Evolutionary conservation across 2,797 vertebrate genomes (phyloP).

Genomic region (Scomberomorus guttatus): DNA sequence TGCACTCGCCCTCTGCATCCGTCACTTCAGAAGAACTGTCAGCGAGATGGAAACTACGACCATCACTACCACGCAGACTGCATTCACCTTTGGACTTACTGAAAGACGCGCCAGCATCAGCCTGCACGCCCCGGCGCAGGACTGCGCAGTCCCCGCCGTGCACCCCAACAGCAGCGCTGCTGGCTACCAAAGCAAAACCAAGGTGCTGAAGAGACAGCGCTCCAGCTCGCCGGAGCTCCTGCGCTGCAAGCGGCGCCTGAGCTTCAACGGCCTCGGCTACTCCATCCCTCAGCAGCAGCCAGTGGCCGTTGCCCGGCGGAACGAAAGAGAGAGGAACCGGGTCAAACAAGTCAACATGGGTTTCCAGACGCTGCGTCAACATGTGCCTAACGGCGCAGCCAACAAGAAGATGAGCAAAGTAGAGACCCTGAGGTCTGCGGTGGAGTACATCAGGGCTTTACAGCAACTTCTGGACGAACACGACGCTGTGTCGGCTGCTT

Average conservation of each 20-base stretch:
- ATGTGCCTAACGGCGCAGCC: slow-evolving; percentile 93
- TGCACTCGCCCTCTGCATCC: slow-evolving; percentile 47
- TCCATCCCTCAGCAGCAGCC: slow-evolving; percentile 86
- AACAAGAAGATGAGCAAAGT: slow-evolving; percentile 99
- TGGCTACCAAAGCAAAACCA: slow-evolving; percentile 77
- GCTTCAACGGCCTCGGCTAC: slow-evolving; percentile 87
- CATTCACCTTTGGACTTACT: slow-evolving; percentile 82
- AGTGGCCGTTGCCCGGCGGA: slow-evolving; percentile 92
- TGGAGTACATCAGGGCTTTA: slow-evolving; percentile 95
- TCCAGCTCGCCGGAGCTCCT: slow-evolving; percentile 91
- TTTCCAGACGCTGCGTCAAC: slow-evolving; percentile 95
- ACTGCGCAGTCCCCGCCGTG: slow-evolving; percentile 63
- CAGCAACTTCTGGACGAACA: slow-evolving; percentile 94
- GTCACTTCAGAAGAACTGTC: slow-evolving; percentile 50
- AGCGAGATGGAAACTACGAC: slow-evolving; percentile 81
- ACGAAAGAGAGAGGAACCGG: slow-evolving; percentile 95
- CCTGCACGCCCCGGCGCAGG: slow-evolving; percentile 79
- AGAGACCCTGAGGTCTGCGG: slow-evolving; percentile 96
- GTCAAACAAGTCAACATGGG: slow-evolving; percentile 97
- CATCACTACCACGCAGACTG: slow-evolving; percentile 80
- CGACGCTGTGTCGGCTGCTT: slow-evolving; percentile 88
- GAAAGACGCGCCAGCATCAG: slow-evolving; percentile 74
- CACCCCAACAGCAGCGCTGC: slow-evolving; percentile 44
- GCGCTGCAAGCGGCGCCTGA: slow-evolving; percentile 91
- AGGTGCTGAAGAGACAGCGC: slow-evolving; percentile 90